These are phyloP conservation scores for Hirtodrosophila alboralis DNA, from an alignment of 2,888 invertebrate genomes.

Conservation along the genomic window DNA sequence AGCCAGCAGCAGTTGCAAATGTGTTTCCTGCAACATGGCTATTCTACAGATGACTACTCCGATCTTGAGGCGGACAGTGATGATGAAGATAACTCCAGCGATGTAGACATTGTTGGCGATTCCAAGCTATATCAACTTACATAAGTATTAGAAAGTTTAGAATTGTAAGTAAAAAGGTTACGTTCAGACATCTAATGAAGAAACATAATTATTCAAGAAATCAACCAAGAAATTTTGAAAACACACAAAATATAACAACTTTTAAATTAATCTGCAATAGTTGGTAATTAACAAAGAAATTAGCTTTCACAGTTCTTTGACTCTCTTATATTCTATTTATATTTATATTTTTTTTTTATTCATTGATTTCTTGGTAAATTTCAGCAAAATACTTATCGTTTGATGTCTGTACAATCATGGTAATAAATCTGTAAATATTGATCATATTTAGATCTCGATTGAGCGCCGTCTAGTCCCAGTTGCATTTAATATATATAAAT, in stretches of 20 bases:
- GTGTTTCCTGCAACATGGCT: constrained; percentile 78
- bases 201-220: constrained; percentile 3
- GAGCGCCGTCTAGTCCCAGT: constrained; percentile 57
- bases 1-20: constrained; percentile 74
- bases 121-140: constrained; percentile 82
- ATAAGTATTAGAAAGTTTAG: constrained; percentile 53
- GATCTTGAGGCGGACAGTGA: constrained; percentile 79
- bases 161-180: constrained; percentile 5
- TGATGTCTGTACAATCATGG: constrained; percentile 11
- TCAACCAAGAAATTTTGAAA: no score
- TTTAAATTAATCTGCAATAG: neutral
- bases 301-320: no score
- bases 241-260: neutral
- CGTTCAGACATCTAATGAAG: neutral
- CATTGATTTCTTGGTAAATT: constrained; percentile 6
- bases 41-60: constrained; percentile 83
- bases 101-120: constrained; percentile 84
- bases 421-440: constrained; percentile 53
- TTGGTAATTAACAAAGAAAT: no score
- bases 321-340: no score
- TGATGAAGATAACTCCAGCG: constrained; percentile 83
- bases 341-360: neutral
- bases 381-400: constrained; percentile 2
- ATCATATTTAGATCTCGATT: constrained; percentile 23
- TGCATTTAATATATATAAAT: constrained; percentile 32